Base-by-base conservation (phyloP, 2,797 vertebrate genomes). In the Urocyon cinereoargenteus region DNA sequence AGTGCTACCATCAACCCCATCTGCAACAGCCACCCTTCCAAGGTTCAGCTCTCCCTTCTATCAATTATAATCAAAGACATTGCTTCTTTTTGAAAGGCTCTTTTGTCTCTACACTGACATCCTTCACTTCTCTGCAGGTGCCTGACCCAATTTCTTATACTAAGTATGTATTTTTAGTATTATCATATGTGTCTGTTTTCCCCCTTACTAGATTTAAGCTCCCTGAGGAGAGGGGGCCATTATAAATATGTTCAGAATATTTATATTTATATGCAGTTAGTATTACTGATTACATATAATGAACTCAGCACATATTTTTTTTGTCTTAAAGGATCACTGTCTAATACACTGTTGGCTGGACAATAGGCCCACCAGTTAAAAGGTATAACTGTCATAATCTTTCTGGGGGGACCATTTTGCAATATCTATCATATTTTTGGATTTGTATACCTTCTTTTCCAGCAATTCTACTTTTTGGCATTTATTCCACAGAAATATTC, bases 191-290 rank as follows among this genome's bases (percentile, higher is more conserved):
- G n/a, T 96, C 28, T 96, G 66, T 18, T 84, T 15, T 86, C n/a
- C 79, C 18, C 24, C 2, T 92, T 7, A 9, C n/a, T 93, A 73
- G 77, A 79, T 83, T 73, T 77, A 93, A 94, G n/a, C 68, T 96
- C 7, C 1, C 64, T 70, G 66, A 90, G 36, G n/a, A 40, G 21
- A 78, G 21, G 24, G 7, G n/a, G 51, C 8, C 24, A 57, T 75
- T 78, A 59, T 79, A 93, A 70, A 77, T 79, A 93, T 57, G 22
- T 62, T 21, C 53, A 66, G 34, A 66, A 3, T 96, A 7, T 77
- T 90, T 94, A 72, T 84, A 79, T 59, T 68, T 68, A 68, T 68
- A 36, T 68, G 66, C 4, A 36, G n/a, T 68, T n/a, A 68, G 66
- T 68, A 7, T 57, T 57, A 64, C 26, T 89, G 61, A 62, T 57